These are phyloP conservation scores for Lepidonotus clava DNA, from an alignment of 2,888 invertebrate genomes.

Conservation along the genomic window DNA sequence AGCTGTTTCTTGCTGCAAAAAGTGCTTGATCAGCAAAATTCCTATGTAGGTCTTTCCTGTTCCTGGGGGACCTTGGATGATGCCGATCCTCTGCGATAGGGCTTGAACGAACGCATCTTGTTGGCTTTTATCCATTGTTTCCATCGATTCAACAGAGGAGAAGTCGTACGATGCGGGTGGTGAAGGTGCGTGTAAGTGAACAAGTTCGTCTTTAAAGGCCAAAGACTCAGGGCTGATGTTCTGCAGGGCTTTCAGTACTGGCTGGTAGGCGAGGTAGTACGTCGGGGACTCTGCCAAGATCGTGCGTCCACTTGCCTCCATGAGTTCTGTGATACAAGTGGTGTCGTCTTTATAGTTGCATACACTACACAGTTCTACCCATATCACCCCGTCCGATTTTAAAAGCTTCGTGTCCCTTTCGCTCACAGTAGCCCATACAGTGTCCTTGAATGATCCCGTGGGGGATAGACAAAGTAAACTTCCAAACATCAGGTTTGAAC, in stretches of 20 bases:
- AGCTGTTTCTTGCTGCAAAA: conserved; percentile 84
- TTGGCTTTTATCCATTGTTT: conserved; percentile 73
- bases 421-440: conserved; percentile 63
- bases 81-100: conserved; percentile 75
- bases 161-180: conserved; percentile 69
- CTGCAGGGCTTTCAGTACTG: conserved; percentile 86
- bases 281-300: conserved; percentile 87
- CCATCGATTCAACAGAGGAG: neutral
- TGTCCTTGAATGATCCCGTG: conserved; percentile 58
- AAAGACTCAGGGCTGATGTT: conserved; percentile 83
- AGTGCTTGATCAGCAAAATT: conserved; percentile 85
- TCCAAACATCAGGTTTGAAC: conserved; percentile 60
- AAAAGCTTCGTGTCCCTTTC: conserved; percentile 56
- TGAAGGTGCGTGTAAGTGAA: conserved; percentile 81
- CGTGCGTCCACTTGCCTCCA: neutral
- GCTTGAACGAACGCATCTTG: conserved; percentile 73
- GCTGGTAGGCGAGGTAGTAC: conserved; percentile 89
- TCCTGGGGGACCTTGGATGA: conserved; percentile 87
- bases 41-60: conserved; percentile 93
- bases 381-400: conserved; percentile 44
- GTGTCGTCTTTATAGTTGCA: conserved; percentile 48
- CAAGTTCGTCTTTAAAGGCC: conserved; percentile 87
- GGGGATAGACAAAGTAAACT: conserved; percentile 62
- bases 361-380: conserved; percentile 59
- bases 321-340: conserved; percentile 45